A percentile compares a stretch with the other conserved stretches of the same genome.
Evolutionary conservation across 2,113 vertebrate species (phyloP).

Genomic region (Cebus imitator): DNA sequence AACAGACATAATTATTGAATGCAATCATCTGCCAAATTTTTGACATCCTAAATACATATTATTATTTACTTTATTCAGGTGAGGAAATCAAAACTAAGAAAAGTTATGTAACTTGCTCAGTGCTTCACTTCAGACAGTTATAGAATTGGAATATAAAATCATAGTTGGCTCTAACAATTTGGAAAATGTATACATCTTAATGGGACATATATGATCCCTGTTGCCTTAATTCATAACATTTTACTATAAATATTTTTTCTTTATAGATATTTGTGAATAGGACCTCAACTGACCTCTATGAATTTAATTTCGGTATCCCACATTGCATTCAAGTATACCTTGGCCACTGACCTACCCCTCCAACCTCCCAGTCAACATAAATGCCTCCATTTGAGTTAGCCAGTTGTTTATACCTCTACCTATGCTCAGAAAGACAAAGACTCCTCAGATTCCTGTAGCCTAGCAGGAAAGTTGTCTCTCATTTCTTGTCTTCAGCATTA

Average conservation of each 20-base stretch:
- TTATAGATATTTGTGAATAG: neutral
- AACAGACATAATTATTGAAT: neutral
- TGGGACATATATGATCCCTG: neutral
- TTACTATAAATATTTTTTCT: neutral
- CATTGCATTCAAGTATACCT: neutral
- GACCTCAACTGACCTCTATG: neutral
- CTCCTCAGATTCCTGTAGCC: neutral
- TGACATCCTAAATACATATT: neutral
- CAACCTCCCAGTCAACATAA: neutral
- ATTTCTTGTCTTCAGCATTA: neutral
- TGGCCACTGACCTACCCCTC: neutral
- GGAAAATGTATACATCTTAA: neutral
- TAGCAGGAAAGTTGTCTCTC: neutral
- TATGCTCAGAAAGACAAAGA: neutral
- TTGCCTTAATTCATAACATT: neutral
- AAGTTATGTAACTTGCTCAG: neutral
- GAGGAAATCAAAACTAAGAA: neutral
- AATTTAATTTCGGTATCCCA: slow-evolving; percentile 1
- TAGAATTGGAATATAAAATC: neutral
- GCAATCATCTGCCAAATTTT: neutral
- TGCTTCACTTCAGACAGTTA: neutral
- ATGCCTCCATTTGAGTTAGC: neutral
- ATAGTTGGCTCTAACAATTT: neutral
- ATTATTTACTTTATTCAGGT: neutral
- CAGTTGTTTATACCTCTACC: neutral